Evolutionary conservation across 2,888 invertebrate species (phyloP).

Genomic region (Apamea sordens): DNA sequence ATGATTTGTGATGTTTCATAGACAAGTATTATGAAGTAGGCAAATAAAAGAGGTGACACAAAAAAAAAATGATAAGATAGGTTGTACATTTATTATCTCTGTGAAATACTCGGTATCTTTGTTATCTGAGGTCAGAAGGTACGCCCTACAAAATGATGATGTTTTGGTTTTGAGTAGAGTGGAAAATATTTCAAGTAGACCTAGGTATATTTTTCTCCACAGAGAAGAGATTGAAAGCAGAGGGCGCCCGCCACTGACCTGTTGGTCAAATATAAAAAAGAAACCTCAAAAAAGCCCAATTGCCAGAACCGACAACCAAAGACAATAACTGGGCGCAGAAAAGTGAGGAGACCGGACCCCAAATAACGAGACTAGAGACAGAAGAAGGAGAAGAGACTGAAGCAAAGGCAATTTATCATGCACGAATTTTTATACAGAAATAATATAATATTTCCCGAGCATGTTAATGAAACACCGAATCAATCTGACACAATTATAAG

Average conservation of each 20-base stretch:
- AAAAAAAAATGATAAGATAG: slow-evolving; percentile 18
- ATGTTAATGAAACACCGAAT: neutral
- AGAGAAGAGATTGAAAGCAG: neutral
- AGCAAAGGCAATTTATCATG: neutral
- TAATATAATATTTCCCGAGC: neutral
- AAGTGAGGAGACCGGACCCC: too few species aligned
- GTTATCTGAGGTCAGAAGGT: neutral
- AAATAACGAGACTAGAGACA: too few species aligned
- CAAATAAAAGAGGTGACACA: slow-evolving; percentile 28
- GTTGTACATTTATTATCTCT: neutral
- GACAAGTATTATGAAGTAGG: slow-evolving; percentile 13
- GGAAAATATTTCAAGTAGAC: neutral
- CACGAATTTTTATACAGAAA: neutral
- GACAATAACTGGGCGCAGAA: too few species aligned
- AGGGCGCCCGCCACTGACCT: neutral
- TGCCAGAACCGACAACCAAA: neutral
- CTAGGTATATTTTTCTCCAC: neutral
- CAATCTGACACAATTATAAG: neutral
- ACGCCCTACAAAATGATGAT: neutral
- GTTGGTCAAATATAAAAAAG: neutral
- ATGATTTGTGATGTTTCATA: slow-evolving; percentile 25
- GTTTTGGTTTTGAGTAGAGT: neutral
- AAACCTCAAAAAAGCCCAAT: neutral
- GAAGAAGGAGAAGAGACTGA: neutral
- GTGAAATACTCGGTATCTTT: neutral